Evolutionary conservation across 1,140 invertebrate genomes (phyloP).

Genomic region (Drosophila kikkawai): DNA sequence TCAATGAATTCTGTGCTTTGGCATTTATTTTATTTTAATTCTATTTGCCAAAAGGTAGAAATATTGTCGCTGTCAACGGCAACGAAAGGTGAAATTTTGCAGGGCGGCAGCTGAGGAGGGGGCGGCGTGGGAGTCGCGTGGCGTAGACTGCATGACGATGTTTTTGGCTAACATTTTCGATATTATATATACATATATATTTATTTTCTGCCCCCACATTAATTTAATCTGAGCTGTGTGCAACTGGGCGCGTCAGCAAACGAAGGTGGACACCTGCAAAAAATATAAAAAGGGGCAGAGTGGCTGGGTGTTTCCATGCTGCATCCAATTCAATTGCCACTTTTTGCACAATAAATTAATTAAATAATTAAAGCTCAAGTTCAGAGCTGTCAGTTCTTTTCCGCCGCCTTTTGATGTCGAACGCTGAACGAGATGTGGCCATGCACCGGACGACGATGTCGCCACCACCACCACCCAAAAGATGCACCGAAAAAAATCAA

Average conservation of each 20-base stretch:
- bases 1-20: slow-evolving; percentile 64
- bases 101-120: slow-evolving; percentile 20
- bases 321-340: slow-evolving; percentile 72
- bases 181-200: background rate
- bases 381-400: slow-evolving; percentile 54
- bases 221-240: slow-evolving; percentile 71
- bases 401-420: slow-evolving; percentile 55
- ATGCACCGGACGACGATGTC: slow-evolving; percentile 9
- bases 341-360: slow-evolving; percentile 79
- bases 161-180: slow-evolving; percentile 13
- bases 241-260: slow-evolving; percentile 72
- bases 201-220: slow-evolving; percentile 39
- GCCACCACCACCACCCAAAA: slow-evolving; percentile 26
- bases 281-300: background rate
- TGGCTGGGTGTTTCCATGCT: slow-evolving; percentile 27
- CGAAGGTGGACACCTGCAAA: slow-evolving; percentile 68
- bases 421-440: slow-evolving; percentile 28
- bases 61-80: slow-evolving; percentile 75
- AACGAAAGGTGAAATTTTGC: slow-evolving; percentile 66
- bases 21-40: slow-evolving; percentile 4
- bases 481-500: slow-evolving; percentile 25
- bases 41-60: slow-evolving; percentile 59
- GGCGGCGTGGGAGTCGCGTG: slow-evolving; percentile 72
- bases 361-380: slow-evolving; percentile 81
- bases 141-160: slow-evolving; percentile 81